phyloP scores from a whole-genome alignment of 2,888 invertebrate genomes.

The Oligia strigilis region DNA sequence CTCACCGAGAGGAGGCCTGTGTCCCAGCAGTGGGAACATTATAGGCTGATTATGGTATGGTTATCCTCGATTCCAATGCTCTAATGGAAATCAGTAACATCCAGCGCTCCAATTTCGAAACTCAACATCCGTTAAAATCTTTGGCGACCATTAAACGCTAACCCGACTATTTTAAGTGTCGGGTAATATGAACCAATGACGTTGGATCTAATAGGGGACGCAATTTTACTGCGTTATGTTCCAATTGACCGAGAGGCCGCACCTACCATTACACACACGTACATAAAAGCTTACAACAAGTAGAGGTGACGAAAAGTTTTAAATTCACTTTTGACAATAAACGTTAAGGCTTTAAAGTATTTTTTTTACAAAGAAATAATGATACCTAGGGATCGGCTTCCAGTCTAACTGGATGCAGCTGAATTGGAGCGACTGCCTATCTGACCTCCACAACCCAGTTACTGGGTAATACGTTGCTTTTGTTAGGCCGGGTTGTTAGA shows the following conservation, averaged over 20 bases:
- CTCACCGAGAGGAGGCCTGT: too few species aligned
- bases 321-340: neutral
- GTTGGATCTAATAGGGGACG: conserved; percentile 57
- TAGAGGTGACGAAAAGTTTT: neutral
- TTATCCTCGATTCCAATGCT: neutral
- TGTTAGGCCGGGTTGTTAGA: too few species aligned
- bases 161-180: conserved; percentile 51
- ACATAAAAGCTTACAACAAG: conserved; percentile 4
- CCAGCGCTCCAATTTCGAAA: conserved; percentile 39
- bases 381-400: neutral
- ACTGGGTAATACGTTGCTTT: too few species aligned
- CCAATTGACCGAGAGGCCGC: conserved; percentile 57
- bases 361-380: neutral
- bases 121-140: conserved; percentile 47
- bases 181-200: conserved; percentile 39
- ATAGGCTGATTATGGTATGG: too few species aligned
- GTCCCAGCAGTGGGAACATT: too few species aligned
- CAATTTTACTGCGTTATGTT: conserved; percentile 69
- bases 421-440: too few species aligned
- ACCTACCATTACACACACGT: conserved; percentile 36
- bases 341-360: neutral
- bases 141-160: conserved; percentile 45
- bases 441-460: too few species aligned
- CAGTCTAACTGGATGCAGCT: too few species aligned
- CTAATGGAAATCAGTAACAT: conserved; percentile 26